Percentiles rank a stretch among this genome's conserved stretches.
These are phyloP conservation scores for Pelosia muscerda DNA, from an alignment of 2,888 invertebrate species.

Conservation along the genomic window DNA sequence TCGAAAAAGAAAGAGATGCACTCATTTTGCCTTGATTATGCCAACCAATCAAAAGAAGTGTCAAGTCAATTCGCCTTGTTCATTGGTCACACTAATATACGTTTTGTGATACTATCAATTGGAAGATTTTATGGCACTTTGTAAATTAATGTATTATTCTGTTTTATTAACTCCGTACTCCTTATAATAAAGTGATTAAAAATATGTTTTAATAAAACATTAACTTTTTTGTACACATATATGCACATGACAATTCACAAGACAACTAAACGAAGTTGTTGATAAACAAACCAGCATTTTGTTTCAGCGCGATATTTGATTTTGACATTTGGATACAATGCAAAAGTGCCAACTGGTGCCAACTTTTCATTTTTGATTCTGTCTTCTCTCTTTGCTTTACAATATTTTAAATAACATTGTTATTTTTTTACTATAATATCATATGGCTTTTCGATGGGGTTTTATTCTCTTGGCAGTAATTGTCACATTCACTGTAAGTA, in stretches of 20 bases:
- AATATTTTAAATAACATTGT: neutral
- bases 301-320: conserved; percentile 17
- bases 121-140: neutral
- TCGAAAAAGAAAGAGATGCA: conserved; percentile 67
- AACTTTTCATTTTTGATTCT: conserved; percentile 23
- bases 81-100: conserved; percentile 31
- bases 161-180: neutral
- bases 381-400: neutral
- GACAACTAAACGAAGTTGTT: conserved; percentile 14
- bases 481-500: conserved; percentile 30
- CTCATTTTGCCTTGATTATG: conserved; percentile 40
- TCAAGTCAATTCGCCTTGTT: conserved; percentile 13
- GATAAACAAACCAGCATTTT: conserved; percentile 11
- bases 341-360: neutral
- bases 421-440: conserved; percentile 7
- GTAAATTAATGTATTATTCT: neutral
- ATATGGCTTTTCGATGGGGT: conserved; percentile 29
- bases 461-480: conserved; percentile 28
- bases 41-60: conserved; percentile 52
- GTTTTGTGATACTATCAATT: conserved; percentile 21
- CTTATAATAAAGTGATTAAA: neutral
- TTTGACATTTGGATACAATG: conserved; percentile 10
- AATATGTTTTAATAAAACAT: neutral
- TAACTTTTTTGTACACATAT: too few relatives aligned
- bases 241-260: too few relatives aligned